A percentile compares a stretch with the other conserved stretches of the same genome.
These are phyloP conservation scores for Macaria liturata DNA, from an alignment of 2,888 invertebrate species.

Conservation along the genomic window DNA sequence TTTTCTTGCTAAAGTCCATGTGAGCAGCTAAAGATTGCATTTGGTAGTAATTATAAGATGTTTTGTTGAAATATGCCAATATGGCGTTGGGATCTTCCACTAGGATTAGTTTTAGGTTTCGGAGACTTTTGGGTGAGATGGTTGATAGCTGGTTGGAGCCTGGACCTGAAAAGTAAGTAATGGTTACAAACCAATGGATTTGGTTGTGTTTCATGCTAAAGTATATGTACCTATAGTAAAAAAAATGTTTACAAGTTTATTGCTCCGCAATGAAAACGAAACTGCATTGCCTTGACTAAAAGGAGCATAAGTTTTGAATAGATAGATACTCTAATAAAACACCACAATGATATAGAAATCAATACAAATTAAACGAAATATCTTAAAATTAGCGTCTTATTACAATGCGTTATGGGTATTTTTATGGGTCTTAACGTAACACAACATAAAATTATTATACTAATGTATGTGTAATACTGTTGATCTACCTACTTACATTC, in stretches of 20 bases:
- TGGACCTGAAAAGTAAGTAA: not conserved
- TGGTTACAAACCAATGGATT: no score
- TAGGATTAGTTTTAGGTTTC: not conserved
- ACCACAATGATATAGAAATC: not conserved
- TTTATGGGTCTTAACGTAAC: no score
- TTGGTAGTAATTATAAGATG: conserved; percentile 20
- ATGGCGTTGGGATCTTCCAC: not conserved
- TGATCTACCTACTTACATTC: not conserved
- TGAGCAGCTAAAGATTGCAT: conserved; percentile 16
- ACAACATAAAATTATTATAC: no score
- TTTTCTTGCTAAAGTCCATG: conserved; percentile 26
- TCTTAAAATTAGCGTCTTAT: not conserved
- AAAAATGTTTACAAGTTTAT: no score
- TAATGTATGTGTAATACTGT: no score
- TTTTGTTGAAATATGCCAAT: not conserved
- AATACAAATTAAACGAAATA: not conserved
- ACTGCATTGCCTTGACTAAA: not conserved
- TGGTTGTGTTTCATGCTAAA: no score
- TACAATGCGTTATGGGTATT: no score
- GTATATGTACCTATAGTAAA: no score
- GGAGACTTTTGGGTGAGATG: not conserved
- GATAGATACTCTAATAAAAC: not conserved
- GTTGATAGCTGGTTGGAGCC: not conserved
- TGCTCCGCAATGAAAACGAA: not conserved
- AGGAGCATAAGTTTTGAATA: not conserved